Percentiles rank a stretch among this genome's conserved stretches.
These are phyloP conservation scores for Polyodon spathula DNA, from an alignment of 2,113 vertebrate genomes.

Conservation along the genomic window DNA sequence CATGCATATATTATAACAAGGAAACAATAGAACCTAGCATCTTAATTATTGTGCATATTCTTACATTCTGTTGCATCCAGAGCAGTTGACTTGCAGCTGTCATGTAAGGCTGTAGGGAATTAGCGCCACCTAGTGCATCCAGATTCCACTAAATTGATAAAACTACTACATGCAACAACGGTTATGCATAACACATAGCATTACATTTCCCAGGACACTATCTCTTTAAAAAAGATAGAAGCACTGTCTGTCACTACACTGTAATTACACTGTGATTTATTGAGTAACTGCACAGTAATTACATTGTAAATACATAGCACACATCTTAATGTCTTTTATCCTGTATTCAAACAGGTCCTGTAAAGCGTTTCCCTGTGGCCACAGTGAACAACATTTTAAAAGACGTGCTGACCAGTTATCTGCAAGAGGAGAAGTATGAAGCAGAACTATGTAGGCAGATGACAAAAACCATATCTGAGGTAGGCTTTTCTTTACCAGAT, in stretches of 20 bases:
- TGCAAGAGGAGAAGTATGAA: conserved; percentile 72
- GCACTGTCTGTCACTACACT: background rate
- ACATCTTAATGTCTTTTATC: background rate
- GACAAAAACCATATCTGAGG: conserved; percentile 75
- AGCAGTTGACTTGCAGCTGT: background rate
- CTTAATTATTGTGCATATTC: too few relatives aligned
- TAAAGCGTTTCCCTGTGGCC: conserved; percentile 53
- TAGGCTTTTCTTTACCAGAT: conserved; percentile 26
- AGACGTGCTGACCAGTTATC: conserved; percentile 65
- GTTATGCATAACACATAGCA: too few relatives aligned
- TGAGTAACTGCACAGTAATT: background rate
- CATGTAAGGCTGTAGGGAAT: background rate
- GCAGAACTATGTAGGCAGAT: conserved; percentile 64
- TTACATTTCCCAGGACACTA: too few relatives aligned
- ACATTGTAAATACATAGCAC: background rate
- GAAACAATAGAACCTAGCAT: too few relatives aligned
- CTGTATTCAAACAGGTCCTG: conserved; percentile 48
- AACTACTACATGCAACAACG: too few relatives aligned
- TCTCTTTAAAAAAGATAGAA: background rate
- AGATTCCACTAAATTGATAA: background rate
- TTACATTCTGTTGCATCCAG: too few relatives aligned
- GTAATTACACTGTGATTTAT: too few relatives aligned
- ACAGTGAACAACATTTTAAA: conserved; percentile 65
- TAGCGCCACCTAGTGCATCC: background rate
- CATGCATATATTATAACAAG: too few relatives aligned